Evolutionary conservation across 2,113 vertebrate species (phyloP).

Genomic region (Oreocharis arfaki): DNA sequence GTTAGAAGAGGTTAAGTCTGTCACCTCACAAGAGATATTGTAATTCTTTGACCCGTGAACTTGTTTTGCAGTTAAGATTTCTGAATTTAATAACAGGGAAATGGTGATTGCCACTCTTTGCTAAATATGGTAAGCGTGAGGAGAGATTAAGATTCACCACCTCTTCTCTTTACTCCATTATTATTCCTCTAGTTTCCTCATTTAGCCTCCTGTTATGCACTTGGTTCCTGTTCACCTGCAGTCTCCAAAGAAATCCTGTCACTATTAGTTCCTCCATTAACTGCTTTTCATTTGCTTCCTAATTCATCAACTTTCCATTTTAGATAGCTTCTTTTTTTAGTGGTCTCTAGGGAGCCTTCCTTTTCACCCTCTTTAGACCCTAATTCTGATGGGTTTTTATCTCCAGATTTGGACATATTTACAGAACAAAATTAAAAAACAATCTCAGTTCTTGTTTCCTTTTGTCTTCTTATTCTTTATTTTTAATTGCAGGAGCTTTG

Average conservation of each 20-base stretch:
- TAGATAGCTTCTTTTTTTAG: neutral
- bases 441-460: neutral
- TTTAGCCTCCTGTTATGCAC: neutral
- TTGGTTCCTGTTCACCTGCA: neutral
- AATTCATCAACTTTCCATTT: neutral
- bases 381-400: neutral
- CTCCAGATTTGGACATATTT: neutral
- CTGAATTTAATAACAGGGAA: neutral
- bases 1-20: neutral
- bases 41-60: constrained; percentile 4
- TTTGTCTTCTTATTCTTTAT: neutral
- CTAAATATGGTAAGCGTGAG: neutral
- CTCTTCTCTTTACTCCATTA: neutral
- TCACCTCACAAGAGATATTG: neutral
- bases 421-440: neutral
- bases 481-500: neutral
- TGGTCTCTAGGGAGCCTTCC: neutral
- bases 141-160: neutral
- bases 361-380: neutral
- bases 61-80: constrained; percentile 17
- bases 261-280: neutral
- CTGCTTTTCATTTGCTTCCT: neutral
- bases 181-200: constrained; percentile 1
- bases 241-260: neutral
- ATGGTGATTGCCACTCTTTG: neutral